These are phyloP conservation scores for Lepus townsendii DNA, from an alignment of 2,797 vertebrate genomes.

Conservation along the genomic window DNA sequence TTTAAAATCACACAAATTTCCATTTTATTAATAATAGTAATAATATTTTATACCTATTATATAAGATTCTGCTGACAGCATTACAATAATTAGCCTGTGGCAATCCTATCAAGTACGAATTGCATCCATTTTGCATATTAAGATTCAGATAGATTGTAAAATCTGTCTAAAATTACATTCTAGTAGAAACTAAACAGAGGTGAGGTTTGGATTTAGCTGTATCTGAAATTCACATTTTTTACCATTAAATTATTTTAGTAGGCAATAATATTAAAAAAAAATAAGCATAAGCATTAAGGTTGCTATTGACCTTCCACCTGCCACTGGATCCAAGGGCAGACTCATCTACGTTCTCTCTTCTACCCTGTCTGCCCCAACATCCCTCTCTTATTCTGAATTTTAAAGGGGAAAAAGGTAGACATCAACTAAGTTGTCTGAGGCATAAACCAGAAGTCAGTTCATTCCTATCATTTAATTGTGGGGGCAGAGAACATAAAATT, in stretches of 20 bases:
- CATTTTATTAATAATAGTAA: conserved; percentile 7
- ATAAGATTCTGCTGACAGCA: neutral
- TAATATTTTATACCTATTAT: neutral
- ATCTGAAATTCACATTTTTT: neutral
- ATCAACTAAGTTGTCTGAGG: neutral
- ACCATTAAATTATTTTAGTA: neutral
- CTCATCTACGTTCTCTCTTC: neutral
- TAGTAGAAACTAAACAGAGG: neutral
- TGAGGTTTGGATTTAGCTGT: neutral
- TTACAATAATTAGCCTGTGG: neutral
- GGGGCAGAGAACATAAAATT: neutral
- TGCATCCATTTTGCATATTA: neutral
- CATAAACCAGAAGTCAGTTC: neutral
- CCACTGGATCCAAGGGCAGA: neutral
- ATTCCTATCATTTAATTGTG: neutral
- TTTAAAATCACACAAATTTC: neutral
- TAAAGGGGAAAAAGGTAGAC: neutral
- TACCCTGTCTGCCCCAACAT: neutral
- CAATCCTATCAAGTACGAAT: conserved; percentile 26
- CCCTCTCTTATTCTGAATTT: neutral
- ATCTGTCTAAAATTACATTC: neutral
- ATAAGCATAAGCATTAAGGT: neutral
- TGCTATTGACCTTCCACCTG: neutral
- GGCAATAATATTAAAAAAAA: neutral
- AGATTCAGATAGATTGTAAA: neutral